These are phyloP conservation scores for Pardalotus punctatus DNA, from an alignment of 2,113 vertebrate genomes.

Conservation along the genomic window DNA sequence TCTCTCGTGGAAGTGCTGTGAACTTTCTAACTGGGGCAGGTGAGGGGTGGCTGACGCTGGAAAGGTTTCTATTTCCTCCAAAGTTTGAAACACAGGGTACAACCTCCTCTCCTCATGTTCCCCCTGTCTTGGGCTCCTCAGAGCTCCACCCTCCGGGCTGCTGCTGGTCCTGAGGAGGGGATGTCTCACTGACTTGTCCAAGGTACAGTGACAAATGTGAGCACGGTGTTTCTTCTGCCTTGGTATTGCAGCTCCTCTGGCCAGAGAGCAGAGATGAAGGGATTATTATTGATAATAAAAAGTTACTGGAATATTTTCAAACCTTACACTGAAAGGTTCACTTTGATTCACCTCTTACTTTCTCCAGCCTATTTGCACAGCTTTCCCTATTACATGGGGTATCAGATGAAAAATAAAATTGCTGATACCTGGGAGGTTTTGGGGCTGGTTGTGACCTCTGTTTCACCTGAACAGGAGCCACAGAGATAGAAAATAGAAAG, in stretches of 20 bases:
- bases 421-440: not conserved
- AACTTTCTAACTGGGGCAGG: not conserved
- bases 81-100: not conserved
- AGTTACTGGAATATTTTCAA: not conserved
- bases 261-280: not conserved
- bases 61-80: not conserved
- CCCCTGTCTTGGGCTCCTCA: not conserved
- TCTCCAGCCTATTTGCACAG: not conserved
- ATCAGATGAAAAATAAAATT: not conserved
- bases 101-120: not conserved
- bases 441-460: not conserved
- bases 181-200: fast-evolving
- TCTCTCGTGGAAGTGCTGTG: not conserved
- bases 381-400: not conserved
- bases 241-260: not conserved
- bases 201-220: not conserved
- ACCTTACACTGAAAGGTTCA: not conserved
- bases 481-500: not conserved
- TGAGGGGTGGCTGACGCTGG: not conserved
- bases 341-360: not conserved
- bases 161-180: not conserved
- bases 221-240: not conserved
- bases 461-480: not conserved
- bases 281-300: not conserved
- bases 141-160: not conserved